phyloP scores from a whole-genome alignment of 2,113 vertebrate species.

The Gulo gulo region DNA sequence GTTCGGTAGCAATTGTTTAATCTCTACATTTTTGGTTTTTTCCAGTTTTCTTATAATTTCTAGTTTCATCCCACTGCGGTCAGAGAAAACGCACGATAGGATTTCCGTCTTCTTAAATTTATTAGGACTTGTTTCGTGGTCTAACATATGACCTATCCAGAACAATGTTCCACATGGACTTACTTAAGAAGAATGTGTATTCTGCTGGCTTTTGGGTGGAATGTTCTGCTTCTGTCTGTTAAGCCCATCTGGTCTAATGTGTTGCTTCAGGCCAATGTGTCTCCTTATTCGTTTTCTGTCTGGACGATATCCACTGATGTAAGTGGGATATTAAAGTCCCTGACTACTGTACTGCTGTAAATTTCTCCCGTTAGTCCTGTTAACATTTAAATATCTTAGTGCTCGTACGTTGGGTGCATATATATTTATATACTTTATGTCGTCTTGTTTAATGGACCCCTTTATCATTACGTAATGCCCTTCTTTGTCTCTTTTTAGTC shows the following conservation, averaged over 20 bases:
- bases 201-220: background rate
- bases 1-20: background rate
- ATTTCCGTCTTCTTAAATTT: background rate
- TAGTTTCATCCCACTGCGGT: background rate
- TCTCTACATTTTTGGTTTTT: background rate
- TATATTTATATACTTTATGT: background rate
- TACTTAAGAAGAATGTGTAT: background rate
- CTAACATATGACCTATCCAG: background rate
- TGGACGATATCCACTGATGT: background rate
- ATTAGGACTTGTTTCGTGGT: background rate
- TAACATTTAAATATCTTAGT: background rate
- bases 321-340: background rate
- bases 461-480: background rate
- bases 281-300: background rate
- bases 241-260: background rate
- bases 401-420: background rate
- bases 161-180: background rate
- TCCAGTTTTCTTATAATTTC: background rate
- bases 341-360: background rate
- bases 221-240: background rate
- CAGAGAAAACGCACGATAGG: background rate
- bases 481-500: background rate
- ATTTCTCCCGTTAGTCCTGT: background rate
- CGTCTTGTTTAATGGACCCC: background rate
- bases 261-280: background rate